These are phyloP conservation scores for Pristiophorus japonicus DNA, from an alignment of 2,113 vertebrate genomes.

Conservation along the genomic window DNA sequence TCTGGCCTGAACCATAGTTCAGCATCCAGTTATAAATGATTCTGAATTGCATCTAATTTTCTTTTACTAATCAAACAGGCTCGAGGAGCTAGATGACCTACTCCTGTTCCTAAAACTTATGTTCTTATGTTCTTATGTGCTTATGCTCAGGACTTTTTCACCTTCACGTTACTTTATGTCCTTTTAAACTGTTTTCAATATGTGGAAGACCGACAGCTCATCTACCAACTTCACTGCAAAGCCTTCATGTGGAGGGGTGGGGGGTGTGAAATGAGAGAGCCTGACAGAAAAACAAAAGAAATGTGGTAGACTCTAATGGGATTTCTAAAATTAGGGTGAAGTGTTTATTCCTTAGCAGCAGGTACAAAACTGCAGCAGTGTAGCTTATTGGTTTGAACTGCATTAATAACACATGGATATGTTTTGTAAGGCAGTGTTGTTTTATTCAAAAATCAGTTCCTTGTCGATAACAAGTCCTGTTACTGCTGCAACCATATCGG, in stretches of 20 bases:
- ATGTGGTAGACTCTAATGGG: background rate
- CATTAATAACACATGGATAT: background rate
- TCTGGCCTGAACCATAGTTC: background rate
- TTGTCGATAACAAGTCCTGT: background rate
- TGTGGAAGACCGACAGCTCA: background rate
- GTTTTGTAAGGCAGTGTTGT: background rate
- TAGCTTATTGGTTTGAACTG: background rate
- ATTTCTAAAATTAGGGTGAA: background rate
- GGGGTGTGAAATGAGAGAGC: background rate
- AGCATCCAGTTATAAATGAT: background rate
- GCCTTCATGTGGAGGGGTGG: background rate
- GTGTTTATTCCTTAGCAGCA: background rate
- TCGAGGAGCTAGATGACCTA: no score
- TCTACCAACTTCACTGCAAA: background rate
- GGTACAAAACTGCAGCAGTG: background rate
- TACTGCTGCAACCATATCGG: background rate
- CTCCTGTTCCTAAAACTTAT: no score
- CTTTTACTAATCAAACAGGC: no score
- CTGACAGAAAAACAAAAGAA: background rate
- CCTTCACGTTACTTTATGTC: background rate
- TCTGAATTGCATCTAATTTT: background rate
- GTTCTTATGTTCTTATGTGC: no score
- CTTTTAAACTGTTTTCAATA: background rate
- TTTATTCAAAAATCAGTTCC: background rate
- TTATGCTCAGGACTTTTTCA: background rate